phyloP scores from a whole-genome alignment of 2,888 invertebrate species.

The Loripinus fragilis region DNA sequence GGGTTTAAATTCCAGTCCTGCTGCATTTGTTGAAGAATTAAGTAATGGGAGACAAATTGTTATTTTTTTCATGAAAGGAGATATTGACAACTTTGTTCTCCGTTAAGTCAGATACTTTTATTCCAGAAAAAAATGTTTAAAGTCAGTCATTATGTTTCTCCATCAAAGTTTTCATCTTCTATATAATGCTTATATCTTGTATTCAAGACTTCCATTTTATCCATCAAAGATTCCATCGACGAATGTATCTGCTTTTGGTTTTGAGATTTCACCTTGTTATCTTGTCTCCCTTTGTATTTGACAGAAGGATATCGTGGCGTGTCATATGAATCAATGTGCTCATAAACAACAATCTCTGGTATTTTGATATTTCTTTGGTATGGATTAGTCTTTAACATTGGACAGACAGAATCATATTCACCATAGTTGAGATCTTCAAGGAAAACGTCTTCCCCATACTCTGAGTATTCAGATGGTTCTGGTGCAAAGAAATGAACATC shows the following conservation, averaged over 20 bases:
- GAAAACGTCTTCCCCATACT: constrained; percentile 8
- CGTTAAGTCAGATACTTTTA: no score
- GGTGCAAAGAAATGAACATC: not conserved
- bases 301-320: not conserved
- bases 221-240: constrained; percentile 2
- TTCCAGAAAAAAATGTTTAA: no score
- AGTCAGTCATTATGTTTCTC: no score
- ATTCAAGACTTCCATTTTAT: not conserved
- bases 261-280: not conserved
- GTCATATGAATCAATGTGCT: not conserved
- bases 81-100: no score
- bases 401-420: not conserved
- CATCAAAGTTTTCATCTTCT: not conserved
- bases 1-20: no score
- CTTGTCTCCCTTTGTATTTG: not conserved
- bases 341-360: not conserved
- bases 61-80: no score
- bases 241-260: not conserved
- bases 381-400: no score
- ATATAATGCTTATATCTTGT: not conserved
- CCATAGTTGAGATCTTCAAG: not conserved
- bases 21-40: no score
- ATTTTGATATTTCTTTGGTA: not conserved
- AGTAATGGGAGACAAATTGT: no score
- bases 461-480: constrained; percentile 9